Evolutionary conservation across 2,113 vertebrate genomes (phyloP).

Genomic region (Oryzias melastigma): DNA sequence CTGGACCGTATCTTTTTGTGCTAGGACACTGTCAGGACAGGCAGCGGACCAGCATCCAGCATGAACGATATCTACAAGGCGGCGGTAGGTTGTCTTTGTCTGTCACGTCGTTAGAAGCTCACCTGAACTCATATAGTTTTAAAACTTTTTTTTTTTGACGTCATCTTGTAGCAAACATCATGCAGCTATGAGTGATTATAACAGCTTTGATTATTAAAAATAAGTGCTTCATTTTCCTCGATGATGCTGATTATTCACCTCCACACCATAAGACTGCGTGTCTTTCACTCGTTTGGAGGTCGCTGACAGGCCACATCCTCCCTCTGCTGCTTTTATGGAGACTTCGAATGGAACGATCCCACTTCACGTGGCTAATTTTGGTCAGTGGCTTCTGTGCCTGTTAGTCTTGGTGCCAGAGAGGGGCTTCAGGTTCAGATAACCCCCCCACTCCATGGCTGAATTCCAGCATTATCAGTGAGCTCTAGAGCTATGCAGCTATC

Average conservation of each 20-base stretch:
- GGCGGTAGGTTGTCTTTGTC: conserved; percentile 64
- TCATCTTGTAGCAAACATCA: neutral
- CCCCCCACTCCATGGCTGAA: conserved; percentile 60
- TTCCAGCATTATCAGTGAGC: conserved; percentile 73
- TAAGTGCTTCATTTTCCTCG: conserved; percentile 22
- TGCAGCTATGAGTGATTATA: neutral
- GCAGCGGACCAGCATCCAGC: conserved; percentile 58
- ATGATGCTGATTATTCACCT: conserved; percentile 30
- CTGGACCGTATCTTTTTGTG: conserved; percentile 60
- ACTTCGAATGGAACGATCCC: conserved; percentile 70
- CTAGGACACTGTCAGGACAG: conserved; percentile 58
- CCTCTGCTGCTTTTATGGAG: conserved; percentile 49
- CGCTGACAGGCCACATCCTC: conserved; percentile 42
- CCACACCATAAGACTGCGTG: conserved; percentile 46
- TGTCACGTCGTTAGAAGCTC: conserved; percentile 4
- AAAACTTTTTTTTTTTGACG: too few species aligned
- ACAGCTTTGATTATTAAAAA: neutral
- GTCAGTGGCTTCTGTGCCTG: conserved; percentile 51
- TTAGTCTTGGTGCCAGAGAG: conserved; percentile 64
- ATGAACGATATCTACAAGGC: conserved; percentile 81
- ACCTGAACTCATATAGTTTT: conserved; percentile 19
- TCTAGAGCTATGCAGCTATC: conserved; percentile 38
- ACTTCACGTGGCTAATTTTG: conserved; percentile 72
- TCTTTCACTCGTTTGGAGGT: conserved; percentile 54
- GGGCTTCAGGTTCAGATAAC: conserved; percentile 72